phyloP scores from a whole-genome alignment of 2,888 invertebrate species.

The Apamea sordens region DNA sequence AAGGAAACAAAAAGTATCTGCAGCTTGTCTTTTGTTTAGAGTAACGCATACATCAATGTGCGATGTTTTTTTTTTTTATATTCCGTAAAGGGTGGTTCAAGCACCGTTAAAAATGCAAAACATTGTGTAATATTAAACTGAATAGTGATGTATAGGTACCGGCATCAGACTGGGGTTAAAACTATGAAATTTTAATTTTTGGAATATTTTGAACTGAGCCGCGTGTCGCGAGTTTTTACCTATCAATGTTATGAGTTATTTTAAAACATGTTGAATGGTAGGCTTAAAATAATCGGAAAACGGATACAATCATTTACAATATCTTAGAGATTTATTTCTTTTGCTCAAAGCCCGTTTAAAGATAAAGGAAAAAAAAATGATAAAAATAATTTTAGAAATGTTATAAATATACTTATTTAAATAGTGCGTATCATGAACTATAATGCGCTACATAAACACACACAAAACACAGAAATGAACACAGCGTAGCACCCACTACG shows the following conservation, averaged over 20 bases:
- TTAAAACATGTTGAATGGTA: not conserved
- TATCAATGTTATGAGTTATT: not conserved
- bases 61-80: not conserved
- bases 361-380: too few relatives aligned
- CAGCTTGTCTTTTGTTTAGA: not conserved
- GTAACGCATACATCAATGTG: not conserved
- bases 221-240: too few relatives aligned
- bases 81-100: not conserved
- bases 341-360: not conserved
- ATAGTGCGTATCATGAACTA: not conserved
- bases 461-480: not conserved
- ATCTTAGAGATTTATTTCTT: not conserved
- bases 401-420: not conserved
- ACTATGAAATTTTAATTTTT: not conserved
- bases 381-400: not conserved
- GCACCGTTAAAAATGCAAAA: constrained; percentile 1
- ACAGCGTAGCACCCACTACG: not conserved
- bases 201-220: not conserved
- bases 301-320: not conserved
- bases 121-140: constrained; percentile 5
- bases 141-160: not conserved
- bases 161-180: not conserved
- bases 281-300: not conserved
- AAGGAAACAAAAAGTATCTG: not conserved
- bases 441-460: not conserved